Conservation (phyloP, 2,797 vertebrate species). For the Rhynchonycteris naso region DNA sequence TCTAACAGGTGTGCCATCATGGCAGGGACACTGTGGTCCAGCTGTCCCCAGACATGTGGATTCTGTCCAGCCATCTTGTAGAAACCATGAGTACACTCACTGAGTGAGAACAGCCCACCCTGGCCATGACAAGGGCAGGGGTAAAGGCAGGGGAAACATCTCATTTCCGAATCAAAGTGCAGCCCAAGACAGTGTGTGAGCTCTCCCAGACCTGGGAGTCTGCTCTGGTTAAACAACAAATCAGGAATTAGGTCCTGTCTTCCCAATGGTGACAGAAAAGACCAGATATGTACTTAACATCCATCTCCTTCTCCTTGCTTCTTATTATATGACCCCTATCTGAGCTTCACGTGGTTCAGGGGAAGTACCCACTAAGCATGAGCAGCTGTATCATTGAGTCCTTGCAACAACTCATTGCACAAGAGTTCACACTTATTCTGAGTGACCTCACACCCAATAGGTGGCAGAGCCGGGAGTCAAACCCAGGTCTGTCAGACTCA, state of each 20-base stretch:
- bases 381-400: background rate
- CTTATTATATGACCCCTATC: background rate
- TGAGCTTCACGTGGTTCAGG: background rate
- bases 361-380: background rate
- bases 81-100: conserved; percentile 32
- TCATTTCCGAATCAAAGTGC: conserved; percentile 18
- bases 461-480: background rate
- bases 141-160: background rate
- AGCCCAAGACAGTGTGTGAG: background rate
- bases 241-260: background rate
- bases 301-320: background rate
- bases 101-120: background rate
- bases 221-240: background rate
- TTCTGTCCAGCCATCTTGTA: conserved; percentile 87
- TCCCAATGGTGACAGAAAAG: background rate
- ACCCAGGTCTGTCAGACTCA: background rate
- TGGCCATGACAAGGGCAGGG: background rate
- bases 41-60: conserved; percentile 88
- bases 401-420: background rate
- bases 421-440: background rate
- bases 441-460: background rate
- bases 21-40: conserved; percentile 83
- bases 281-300: background rate
- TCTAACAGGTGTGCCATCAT: conserved; percentile 90
- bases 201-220: too few relatives aligned